Conservation (phyloP, 2,888 invertebrate species). For the Tinea trinotella region DNA sequence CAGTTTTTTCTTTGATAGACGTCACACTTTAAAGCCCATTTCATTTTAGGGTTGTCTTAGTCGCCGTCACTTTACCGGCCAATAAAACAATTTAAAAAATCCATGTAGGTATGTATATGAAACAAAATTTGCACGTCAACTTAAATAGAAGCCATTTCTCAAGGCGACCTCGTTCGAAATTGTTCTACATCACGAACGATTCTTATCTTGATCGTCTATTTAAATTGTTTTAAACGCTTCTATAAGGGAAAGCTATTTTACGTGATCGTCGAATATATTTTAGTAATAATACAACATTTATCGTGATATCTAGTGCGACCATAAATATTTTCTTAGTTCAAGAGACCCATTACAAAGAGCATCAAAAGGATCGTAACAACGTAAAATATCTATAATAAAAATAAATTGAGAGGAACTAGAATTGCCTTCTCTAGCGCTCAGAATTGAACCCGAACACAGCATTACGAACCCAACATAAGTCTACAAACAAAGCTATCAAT, state of each 20-base stretch:
- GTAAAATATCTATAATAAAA: conserved; percentile 21
- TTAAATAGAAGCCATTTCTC: conserved; percentile 15
- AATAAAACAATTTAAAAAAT: no score
- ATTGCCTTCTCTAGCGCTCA: conserved; percentile 20
- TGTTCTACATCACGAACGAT: conserved; percentile 16
- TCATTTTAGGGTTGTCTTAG: no score
- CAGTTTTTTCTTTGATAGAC: no score
- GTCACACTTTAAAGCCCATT: no score
- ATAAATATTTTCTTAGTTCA: conserved; percentile 20
- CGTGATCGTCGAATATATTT: conserved; percentile 14
- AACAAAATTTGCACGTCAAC: conserved; percentile 17
- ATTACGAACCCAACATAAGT: conserved; percentile 19
- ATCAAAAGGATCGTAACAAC: conserved; percentile 20
- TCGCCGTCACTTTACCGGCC: no score
- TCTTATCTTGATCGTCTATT: conserved; percentile 18
- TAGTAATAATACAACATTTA: conserved; percentile 14
- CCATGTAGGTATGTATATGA: neutral
- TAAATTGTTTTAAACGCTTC: conserved; percentile 17
- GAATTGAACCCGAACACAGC: conserved; percentile 19
- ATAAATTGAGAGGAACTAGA: conserved; percentile 20
- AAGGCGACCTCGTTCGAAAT: conserved; percentile 18
- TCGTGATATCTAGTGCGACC: conserved; percentile 19
- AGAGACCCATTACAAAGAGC: conserved; percentile 20
- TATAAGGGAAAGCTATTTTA: conserved; percentile 17
- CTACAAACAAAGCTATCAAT: conserved; percentile 12